phyloP scores from a whole-genome alignment of 2,113 vertebrate species.

The Dromiciops gliroides region DNA sequence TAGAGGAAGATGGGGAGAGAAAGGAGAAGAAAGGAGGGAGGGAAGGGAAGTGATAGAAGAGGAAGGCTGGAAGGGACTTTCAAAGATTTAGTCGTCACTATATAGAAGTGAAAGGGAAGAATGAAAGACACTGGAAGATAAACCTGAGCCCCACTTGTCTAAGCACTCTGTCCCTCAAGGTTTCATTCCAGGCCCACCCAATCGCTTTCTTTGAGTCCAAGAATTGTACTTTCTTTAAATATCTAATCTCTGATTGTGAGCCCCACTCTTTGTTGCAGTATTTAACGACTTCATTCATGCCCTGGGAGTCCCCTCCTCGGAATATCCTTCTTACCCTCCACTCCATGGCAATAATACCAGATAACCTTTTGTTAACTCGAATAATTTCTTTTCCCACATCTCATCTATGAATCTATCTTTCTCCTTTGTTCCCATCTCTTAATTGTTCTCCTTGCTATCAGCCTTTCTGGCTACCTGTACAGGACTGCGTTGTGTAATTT shows the following conservation, averaged over 20 bases:
- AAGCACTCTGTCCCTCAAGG: background rate
- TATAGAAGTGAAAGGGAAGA: background rate
- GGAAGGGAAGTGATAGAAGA: background rate
- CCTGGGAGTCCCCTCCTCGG: background rate
- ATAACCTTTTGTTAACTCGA: background rate
- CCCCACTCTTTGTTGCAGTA: background rate
- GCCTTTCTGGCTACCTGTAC: background rate
- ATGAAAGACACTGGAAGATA: background rate
- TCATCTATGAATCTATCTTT: constrained; percentile 21
- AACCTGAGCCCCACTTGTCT: background rate
- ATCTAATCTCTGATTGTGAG: background rate
- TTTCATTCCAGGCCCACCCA: background rate
- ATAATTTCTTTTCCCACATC: constrained; percentile 10
- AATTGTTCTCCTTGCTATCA: background rate
- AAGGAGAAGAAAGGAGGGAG: background rate
- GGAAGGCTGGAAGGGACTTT: background rate
- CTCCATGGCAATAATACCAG: background rate
- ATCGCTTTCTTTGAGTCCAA: background rate
- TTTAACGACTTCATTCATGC: background rate
- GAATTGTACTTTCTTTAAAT: background rate
- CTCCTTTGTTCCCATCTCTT: background rate
- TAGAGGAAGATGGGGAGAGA: background rate
- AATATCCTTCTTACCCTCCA: background rate
- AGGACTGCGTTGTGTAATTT: background rate
- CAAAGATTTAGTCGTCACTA: background rate